These are phyloP conservation scores for Drosophila stalkeri DNA, from an alignment of 2,888 invertebrate genomes.

Conservation along the genomic window DNA sequence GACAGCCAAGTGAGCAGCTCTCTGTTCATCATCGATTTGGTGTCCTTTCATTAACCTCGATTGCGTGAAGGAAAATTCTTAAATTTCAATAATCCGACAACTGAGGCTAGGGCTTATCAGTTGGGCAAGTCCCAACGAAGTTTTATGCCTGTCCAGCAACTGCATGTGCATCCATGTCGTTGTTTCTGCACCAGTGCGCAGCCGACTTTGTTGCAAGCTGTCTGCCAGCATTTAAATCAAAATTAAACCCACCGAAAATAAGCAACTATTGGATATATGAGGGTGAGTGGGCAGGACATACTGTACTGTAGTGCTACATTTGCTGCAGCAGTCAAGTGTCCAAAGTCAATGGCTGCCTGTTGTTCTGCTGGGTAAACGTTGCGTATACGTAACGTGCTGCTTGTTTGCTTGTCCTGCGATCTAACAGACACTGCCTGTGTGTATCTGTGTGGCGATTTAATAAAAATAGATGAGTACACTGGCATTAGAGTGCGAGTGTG, in stretches of 20 bases:
- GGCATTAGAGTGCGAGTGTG: slow-evolving; percentile 54
- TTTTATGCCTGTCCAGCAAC: slow-evolving; percentile 40
- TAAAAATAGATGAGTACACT: slow-evolving; percentile 74
- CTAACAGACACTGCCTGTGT: slow-evolving; percentile 34
- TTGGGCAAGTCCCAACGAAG: background rate
- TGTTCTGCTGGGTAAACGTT: slow-evolving; percentile 36
- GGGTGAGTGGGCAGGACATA: background rate
- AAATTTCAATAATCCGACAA: slow-evolving; percentile 51
- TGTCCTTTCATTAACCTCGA: slow-evolving; percentile 54
- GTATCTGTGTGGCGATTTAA: slow-evolving; percentile 62
- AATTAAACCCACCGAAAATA: slow-evolving; percentile 73
- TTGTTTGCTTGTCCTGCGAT: slow-evolving; percentile 43
- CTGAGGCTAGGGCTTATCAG: background rate
- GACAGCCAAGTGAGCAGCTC: slow-evolving; percentile 18
- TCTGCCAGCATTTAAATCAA: slow-evolving; percentile 77
- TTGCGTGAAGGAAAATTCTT: slow-evolving; percentile 26
- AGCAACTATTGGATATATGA: slow-evolving; percentile 24
- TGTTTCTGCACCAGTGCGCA: slow-evolving; percentile 64
- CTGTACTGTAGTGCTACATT: background rate
- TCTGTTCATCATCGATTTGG: slow-evolving; percentile 37
- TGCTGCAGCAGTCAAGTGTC: slow-evolving; percentile 59
- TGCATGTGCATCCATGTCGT: slow-evolving; percentile 47
- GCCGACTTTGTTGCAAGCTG: slow-evolving; percentile 59
- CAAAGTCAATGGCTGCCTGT: slow-evolving; percentile 57
- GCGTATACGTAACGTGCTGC: slow-evolving; percentile 72